Percentiles rank a stretch among this genome's conserved stretches.
Evolutionary conservation across 2,113 vertebrate species (phyloP).

Genomic region (Edolisoma coerulescens): DNA sequence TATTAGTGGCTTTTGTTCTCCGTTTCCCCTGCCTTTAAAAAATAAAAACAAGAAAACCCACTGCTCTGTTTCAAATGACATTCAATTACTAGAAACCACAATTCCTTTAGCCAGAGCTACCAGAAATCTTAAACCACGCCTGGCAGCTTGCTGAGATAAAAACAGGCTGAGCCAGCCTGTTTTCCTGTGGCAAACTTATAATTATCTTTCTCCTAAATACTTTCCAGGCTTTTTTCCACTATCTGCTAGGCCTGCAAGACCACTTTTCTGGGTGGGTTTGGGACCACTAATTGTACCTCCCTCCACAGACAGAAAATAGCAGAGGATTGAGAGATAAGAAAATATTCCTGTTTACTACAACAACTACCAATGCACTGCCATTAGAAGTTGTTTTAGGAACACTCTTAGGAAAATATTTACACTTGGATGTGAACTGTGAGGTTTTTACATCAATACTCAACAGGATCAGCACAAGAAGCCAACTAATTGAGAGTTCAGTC

Average conservation of each 20-base stretch:
- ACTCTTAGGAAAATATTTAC: neutral
- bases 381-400: neutral
- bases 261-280: slow-evolving; percentile 33
- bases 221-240: slow-evolving; percentile 73
- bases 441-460: neutral
- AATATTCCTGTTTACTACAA: neutral
- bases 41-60: neutral
- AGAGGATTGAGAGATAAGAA: slow-evolving; percentile 11
- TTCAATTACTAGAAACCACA: slow-evolving; percentile 64
- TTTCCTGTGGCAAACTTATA: slow-evolving; percentile 52
- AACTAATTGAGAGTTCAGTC: neutral
- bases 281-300: neutral
- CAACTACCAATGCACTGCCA: neutral
- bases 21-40: neutral
- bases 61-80: slow-evolving; percentile 60
- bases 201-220: slow-evolving; percentile 62
- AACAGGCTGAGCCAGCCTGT: slow-evolving; percentile 61
- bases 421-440: neutral
- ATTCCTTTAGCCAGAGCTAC: slow-evolving; percentile 67
- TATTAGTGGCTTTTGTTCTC: slow-evolving; percentile 18
- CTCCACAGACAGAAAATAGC: neutral
- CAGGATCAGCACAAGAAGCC: neutral
- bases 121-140: slow-evolving; percentile 54
- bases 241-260: slow-evolving; percentile 29
- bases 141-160: slow-evolving; percentile 62